Percentiles rank a stretch among this genome's conserved stretches.
Evolutionary conservation across 1,140 invertebrate species (phyloP).

Genomic region (Drosophila murphyi): DNA sequence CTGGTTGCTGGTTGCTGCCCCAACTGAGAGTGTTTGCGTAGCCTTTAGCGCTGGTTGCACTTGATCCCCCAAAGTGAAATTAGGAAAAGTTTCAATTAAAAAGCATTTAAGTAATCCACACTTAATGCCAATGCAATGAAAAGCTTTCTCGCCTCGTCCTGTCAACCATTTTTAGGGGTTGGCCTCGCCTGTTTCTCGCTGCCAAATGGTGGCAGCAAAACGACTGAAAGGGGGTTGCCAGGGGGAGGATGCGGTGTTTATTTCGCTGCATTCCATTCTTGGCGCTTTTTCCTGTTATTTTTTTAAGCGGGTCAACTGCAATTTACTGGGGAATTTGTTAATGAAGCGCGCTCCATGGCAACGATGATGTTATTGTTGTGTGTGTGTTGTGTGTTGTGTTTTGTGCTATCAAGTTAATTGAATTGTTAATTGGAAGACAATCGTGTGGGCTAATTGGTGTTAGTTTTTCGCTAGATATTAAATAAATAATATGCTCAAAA

Average conservation of each 20-base stretch:
- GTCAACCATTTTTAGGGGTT: conserved; percentile 46
- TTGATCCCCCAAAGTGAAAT: conserved; percentile 82
- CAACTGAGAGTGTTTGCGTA: conserved; percentile 57
- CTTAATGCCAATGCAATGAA: conserved; percentile 65
- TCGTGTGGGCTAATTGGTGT: conserved; percentile 66
- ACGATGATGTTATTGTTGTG: conserved; percentile 18
- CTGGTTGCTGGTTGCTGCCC: not conserved
- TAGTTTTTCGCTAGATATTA: conserved; percentile 23
- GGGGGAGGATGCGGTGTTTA: not conserved
- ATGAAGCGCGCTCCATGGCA: conserved; percentile 69
- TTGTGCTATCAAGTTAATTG: conserved; percentile 71
- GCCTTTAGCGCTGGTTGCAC: conserved; percentile 71
- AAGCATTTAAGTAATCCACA: conserved; percentile 82
- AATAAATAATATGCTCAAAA: not conserved
- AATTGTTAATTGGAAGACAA: conserved; percentile 75
- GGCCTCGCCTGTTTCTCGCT: conserved; percentile 30
- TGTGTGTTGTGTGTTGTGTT: conserved; percentile 46
- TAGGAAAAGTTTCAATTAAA: conserved; percentile 83
- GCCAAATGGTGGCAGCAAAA: conserved; percentile 43
- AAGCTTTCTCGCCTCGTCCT: conserved; percentile 39
- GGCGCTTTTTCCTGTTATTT: conserved; percentile 19
- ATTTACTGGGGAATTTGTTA: conserved; percentile 72
- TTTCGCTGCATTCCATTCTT: conserved; percentile 8
- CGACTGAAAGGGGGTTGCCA: not conserved
- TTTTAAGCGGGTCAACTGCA: conserved; percentile 71